Conservation (phyloP, 2,888 invertebrate genomes). For the Ornithoptera alexandrae region DNA sequence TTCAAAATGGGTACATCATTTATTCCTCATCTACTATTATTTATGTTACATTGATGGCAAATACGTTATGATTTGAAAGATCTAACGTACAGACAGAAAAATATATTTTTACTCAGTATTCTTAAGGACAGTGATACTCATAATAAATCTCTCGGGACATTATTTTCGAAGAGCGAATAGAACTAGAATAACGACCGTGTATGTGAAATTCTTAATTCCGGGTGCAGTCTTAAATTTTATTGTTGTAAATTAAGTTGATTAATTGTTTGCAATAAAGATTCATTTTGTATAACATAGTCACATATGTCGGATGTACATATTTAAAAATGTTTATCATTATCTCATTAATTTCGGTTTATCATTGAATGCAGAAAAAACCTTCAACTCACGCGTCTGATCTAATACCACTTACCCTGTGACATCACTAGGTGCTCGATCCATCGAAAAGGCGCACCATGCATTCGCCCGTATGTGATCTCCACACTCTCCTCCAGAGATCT, state of each 20-base stretch:
- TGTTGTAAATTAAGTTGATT: conserved; percentile 43
- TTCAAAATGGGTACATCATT: neutral
- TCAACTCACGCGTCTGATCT: too few species aligned
- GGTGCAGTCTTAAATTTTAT: conserved; percentile 48
- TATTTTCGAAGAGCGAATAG: conserved; percentile 60
- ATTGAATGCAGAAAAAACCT: too few species aligned
- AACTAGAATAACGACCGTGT: conserved; percentile 53
- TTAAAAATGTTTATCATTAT: neutral
- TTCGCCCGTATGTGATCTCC: too few species aligned
- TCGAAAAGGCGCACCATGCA: too few species aligned
- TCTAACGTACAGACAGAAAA: conserved; percentile 28
- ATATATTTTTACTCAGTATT: conserved; percentile 51
- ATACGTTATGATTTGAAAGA: neutral
- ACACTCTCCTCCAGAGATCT: too few species aligned
- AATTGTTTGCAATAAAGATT: conserved; percentile 33
- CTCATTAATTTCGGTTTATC: too few species aligned
- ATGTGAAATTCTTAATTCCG: conserved; percentile 57
- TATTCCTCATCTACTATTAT: neutral
- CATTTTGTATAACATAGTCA: conserved; percentile 21
- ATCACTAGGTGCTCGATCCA: too few species aligned
- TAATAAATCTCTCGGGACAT: conserved; percentile 44
- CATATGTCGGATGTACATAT: neutral
- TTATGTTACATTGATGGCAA: neutral
- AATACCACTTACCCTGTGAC: too few species aligned
- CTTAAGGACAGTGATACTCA: conserved; percentile 28